These are phyloP conservation scores for Phoxinus phoxinus DNA, from an alignment of 2,113 vertebrate species.

Conservation along the genomic window DNA sequence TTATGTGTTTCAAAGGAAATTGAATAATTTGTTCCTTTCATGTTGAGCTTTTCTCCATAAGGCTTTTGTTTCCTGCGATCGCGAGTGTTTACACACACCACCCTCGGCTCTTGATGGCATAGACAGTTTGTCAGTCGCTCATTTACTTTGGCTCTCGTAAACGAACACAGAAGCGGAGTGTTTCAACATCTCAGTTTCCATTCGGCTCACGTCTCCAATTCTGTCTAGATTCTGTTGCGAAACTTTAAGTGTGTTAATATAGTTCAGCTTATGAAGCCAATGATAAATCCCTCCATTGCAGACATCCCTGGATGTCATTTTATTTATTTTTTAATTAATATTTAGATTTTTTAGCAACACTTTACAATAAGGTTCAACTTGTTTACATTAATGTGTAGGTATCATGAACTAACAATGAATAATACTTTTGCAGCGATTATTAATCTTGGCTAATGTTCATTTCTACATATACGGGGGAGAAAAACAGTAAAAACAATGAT, in stretches of 20 bases:
- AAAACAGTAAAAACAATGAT: not conserved
- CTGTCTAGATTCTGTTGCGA: not conserved
- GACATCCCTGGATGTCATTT: not conserved
- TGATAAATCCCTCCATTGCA: not conserved
- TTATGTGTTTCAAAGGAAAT: slow-evolving; percentile 37
- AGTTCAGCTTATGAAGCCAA: not conserved
- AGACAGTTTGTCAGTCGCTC: slow-evolving; percentile 20
- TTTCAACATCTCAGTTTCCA: slow-evolving; percentile 12
- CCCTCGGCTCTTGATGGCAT: slow-evolving; percentile 34
- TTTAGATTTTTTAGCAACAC: not conserved
- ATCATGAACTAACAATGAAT: not conserved
- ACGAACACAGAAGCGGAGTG: slow-evolving; percentile 12
- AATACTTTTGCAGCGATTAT: not conserved
- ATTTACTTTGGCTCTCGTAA: slow-evolving; percentile 29
- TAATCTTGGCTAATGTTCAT: not conserved
- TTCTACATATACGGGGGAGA: not conserved
- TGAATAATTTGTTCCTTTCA: slow-evolving; percentile 43
- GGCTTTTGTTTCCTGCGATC: slow-evolving; percentile 42
- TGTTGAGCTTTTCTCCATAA: slow-evolving; percentile 29
- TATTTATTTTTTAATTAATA: not conserved
- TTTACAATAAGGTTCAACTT: not conserved
- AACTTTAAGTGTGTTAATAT: not conserved
- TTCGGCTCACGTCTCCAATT: not conserved
- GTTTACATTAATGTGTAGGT: not conserved
- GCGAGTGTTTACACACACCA: slow-evolving; percentile 35